A percentile compares a stretch with the other conserved stretches of the same genome.
Evolutionary conservation across 2,113 vertebrate species (phyloP).

Genomic region (Larimichthys polyactis): DNA sequence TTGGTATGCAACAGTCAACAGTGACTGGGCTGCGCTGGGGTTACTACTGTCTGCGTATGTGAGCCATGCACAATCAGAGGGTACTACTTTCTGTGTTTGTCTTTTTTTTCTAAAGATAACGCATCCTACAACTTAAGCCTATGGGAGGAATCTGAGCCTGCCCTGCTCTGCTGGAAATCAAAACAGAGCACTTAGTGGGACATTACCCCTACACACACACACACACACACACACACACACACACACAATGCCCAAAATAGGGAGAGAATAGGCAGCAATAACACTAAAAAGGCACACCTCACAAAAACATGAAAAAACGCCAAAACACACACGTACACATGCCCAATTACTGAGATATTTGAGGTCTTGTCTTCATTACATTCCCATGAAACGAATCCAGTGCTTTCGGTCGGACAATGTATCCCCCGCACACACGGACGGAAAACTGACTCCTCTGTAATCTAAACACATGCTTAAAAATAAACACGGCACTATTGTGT

Average conservation of each 20-base stretch:
- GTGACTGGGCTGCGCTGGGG: constrained; percentile 45
- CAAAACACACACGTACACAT: constrained; percentile 5
- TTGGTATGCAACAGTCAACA: constrained; percentile 68
- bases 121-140: constrained; percentile 56
- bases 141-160: constrained; percentile 61
- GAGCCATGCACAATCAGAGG: constrained; percentile 55
- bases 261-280: constrained; percentile 28
- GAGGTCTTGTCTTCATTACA: constrained; percentile 21
- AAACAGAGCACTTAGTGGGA: constrained; percentile 58
- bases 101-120: constrained; percentile 73
- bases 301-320: constrained; percentile 33
- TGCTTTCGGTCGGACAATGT: constrained; percentile 42
- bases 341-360: constrained; percentile 32
- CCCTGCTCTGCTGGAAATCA: constrained; percentile 61
- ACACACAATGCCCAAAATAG: constrained; percentile 35
- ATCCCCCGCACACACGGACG: constrained; percentile 30
- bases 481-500: constrained; percentile 65
- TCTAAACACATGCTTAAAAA: constrained; percentile 72
- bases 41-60: constrained; percentile 49
- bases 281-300: constrained; percentile 16
- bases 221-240: constrained; percentile 21
- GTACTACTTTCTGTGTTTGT: constrained; percentile 48
- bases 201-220: constrained; percentile 45
- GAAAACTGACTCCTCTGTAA: constrained; percentile 65
- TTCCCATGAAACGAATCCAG: constrained; percentile 46